Base-by-base conservation (phyloP, 2,888 invertebrate species). In the Alviniconcha strummeri region DNA sequence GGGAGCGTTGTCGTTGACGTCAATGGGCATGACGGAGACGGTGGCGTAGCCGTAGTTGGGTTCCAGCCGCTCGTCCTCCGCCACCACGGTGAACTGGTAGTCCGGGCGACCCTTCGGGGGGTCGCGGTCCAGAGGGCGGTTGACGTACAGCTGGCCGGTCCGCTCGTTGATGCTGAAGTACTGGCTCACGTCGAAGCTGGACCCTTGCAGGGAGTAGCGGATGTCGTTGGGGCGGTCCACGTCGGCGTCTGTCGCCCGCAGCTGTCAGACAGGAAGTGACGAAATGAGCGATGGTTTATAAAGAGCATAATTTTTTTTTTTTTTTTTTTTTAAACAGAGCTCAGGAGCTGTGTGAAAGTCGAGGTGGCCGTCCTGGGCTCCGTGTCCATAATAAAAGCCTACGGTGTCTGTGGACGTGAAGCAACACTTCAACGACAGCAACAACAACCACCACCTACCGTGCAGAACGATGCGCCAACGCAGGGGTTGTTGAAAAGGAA, bases 1-100 rank as follows among this genome's bases (percentile, higher is more conserved):
- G 36, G 99, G 99, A 9, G 97, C 97, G 94, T 99, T 99, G 95
- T 99, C 99, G 95, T 99, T 99, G 93, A 99, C 98, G 94, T 98
- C 98, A 94, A 98, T 98, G 82, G 98, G 96, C 94, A 97, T 98
- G 87, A 99, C 98, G 95, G 98, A 97, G 67, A 99, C 98, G 94
- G 98, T 98, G 86, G 98, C 98, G 94, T 98, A 99, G 85, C 98
- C 97, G 56, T 98, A 95, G 81, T 88, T 85, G 60, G 88, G 88
- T 13, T 80, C 19, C 54, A 83, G 81, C 36, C 86, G 88, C 84
- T 93, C 93, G 86, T 93, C 93, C 57, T 90, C 89, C 4, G 92
- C 93, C 9, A 90, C 86, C 6, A 93, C 92, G 83, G 92, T 93
- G 84, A 92, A 89, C 84, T 88, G 89, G 86, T 89, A 91, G 52